A percentile compares a stretch with the other conserved stretches of the same genome.
Evolutionary conservation across 2,888 invertebrate species (phyloP).

Genomic region (Anagyrus pseudococci): DNA sequence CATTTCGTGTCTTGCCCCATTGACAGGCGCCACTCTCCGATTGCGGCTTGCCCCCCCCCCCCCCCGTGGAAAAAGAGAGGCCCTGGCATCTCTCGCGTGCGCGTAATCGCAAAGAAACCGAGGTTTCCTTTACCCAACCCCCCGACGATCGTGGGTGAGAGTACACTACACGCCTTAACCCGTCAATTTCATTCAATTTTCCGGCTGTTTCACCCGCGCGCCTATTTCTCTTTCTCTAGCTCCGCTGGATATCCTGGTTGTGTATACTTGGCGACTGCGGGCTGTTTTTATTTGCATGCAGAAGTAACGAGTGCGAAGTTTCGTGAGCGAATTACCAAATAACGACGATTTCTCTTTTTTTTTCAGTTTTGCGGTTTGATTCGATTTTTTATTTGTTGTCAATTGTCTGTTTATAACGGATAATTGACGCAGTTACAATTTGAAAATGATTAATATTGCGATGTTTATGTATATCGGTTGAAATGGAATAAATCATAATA

Average conservation of each 20-base stretch:
- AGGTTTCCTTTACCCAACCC: no score
- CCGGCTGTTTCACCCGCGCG: background rate
- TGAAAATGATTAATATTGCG: no score
- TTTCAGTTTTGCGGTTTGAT: background rate
- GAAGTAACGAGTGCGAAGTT: no score
- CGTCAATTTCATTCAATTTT: constrained; percentile 17
- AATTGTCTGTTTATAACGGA: background rate
- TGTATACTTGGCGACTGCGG: no score
- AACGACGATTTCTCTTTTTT: no score
- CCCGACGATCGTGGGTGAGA: background rate
- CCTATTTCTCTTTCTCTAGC: background rate
- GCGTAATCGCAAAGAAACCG: constrained; percentile 8
- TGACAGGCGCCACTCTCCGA: no score
- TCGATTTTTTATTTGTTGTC: background rate
- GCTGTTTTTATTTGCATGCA: no score
- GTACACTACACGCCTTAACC: background rate
- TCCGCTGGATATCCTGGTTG: no score
- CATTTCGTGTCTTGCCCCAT: no score
- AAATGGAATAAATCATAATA: background rate
- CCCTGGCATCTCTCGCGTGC: constrained; percentile 6
- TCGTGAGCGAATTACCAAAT: no score
- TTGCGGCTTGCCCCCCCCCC: no score
- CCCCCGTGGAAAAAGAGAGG: background rate
- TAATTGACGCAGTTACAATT: no score
- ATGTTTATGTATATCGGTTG: background rate